phyloP scores from a whole-genome alignment of 2,113 vertebrate species.

The Sorex fumeus region DNA sequence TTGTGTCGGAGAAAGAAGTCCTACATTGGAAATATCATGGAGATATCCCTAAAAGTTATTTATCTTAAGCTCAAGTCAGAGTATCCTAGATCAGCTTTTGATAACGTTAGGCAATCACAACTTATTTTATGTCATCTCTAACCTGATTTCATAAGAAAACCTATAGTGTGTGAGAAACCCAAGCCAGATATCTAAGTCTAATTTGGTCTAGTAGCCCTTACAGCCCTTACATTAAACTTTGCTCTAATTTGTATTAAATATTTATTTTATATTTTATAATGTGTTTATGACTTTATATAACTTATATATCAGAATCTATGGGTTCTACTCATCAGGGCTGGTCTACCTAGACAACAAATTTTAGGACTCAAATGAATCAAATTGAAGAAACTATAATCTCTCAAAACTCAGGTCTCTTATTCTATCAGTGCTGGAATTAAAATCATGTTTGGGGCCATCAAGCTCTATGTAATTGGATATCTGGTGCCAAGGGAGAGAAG shows the following conservation, averaged over 20 bases:
- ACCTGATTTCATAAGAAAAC: not conserved
- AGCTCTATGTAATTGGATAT: constrained; percentile 16
- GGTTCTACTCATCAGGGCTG: not conserved
- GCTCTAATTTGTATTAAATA: not conserved
- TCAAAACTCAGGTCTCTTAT: not conserved
- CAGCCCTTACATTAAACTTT: not conserved
- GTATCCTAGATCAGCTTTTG: not conserved
- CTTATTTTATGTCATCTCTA: not conserved
- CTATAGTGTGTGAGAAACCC: not conserved
- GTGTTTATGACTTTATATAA: not conserved
- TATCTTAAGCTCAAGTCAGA: not conserved
- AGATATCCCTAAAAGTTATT: not conserved
- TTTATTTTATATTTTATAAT: not conserved
- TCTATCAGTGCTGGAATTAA: not conserved
- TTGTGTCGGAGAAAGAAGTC: not conserved
- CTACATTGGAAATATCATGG: not conserved
- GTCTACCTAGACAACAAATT: not conserved
- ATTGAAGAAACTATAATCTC: not conserved
- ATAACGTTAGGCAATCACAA: not conserved
- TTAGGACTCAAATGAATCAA: not conserved
- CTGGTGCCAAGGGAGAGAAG: not conserved
- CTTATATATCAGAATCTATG: not conserved
- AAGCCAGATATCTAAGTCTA: constrained; percentile 12
- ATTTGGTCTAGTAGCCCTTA: not conserved
- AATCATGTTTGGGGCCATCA: not conserved